Conservation (phyloP, 2,113 vertebrate genomes). For the Macquaria australasica region DNA sequence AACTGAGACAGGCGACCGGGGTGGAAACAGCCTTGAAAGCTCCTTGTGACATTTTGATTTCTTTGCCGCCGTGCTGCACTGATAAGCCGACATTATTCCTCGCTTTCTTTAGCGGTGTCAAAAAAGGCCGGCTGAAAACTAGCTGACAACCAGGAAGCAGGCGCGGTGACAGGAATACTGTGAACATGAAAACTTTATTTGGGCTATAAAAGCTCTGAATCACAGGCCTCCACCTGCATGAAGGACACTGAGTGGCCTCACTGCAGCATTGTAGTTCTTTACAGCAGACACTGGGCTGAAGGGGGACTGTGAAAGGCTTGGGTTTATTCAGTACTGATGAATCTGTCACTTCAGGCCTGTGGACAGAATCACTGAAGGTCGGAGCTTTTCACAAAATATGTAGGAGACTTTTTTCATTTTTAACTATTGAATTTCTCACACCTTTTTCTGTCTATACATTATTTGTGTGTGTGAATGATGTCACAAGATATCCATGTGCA, state of each 20-base stretch:
- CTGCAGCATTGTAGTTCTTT: neutral
- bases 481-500: no score
- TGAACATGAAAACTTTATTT: conserved; percentile 53
- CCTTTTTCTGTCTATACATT: neutral
- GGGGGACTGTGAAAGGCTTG: neutral
- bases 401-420: neutral
- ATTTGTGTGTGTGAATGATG: neutral
- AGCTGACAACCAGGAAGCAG: conserved; percentile 25
- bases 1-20: neutral
- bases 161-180: conserved; percentile 13
- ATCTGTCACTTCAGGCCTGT: neutral
- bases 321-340: neutral
- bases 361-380: no score
- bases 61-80: neutral
- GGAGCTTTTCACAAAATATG: neutral
- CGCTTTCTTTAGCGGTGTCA: conserved; percentile 25
- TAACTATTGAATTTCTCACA: neutral
- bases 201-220: conserved; percentile 43
- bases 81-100: conserved; percentile 56
- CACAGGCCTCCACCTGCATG: conserved; percentile 1
- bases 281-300: neutral
- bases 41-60: conserved; percentile 48
- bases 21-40: conserved; percentile 37
- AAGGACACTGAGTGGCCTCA: conserved; percentile 31
- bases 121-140: conserved; percentile 1